A percentile compares a stretch with the other conserved stretches of the same genome.
Evolutionary conservation across 2,888 invertebrate species (phyloP).

Genomic region (Aquatica leii): DNA sequence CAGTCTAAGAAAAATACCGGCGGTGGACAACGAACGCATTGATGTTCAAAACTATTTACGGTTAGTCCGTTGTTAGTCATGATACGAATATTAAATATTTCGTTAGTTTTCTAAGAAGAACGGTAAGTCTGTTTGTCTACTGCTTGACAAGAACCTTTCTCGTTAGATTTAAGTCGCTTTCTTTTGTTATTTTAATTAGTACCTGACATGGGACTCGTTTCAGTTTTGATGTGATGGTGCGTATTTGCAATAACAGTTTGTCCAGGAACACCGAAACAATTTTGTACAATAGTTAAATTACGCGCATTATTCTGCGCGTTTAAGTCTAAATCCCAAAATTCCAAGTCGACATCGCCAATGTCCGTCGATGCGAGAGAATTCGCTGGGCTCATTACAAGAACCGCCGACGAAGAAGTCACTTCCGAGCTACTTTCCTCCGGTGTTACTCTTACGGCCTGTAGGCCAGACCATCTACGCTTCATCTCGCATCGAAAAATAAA

Average conservation of each 20-base stretch:
- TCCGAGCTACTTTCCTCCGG: constrained; percentile 78
- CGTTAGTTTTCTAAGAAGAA: constrained; percentile 27
- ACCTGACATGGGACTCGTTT: constrained; percentile 58
- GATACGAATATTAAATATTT: constrained; percentile 30
- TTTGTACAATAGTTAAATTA: constrained; percentile 53
- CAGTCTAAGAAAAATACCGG: too few relatives aligned
- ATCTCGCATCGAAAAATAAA: constrained; percentile 57
- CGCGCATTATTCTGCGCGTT: constrained; percentile 60
- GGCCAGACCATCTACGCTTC: constrained; percentile 78
- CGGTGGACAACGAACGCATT: too few relatives aligned
- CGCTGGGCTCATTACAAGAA: constrained; percentile 75
- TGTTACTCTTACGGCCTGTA: constrained; percentile 74
- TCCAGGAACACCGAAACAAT: constrained; percentile 55
- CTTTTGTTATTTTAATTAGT: constrained; percentile 3
- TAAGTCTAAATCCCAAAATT: constrained; percentile 80
- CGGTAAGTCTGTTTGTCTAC: constrained; percentile 19
- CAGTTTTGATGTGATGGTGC: constrained; percentile 54
- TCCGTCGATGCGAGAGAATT: constrained; percentile 79
- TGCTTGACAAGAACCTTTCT: neutral
- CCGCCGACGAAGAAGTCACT: constrained; percentile 80
- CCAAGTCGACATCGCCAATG: constrained; percentile 79
- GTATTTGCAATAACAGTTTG: constrained; percentile 55
- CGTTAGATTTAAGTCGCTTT: too few relatives aligned
- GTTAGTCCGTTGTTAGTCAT: constrained; percentile 23
- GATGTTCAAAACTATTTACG: too few relatives aligned